Percentiles rank a stretch among this genome's conserved stretches.
Evolutionary conservation across 2,888 invertebrate genomes (phyloP).

Genomic region (Anthoptus insignis): DNA sequence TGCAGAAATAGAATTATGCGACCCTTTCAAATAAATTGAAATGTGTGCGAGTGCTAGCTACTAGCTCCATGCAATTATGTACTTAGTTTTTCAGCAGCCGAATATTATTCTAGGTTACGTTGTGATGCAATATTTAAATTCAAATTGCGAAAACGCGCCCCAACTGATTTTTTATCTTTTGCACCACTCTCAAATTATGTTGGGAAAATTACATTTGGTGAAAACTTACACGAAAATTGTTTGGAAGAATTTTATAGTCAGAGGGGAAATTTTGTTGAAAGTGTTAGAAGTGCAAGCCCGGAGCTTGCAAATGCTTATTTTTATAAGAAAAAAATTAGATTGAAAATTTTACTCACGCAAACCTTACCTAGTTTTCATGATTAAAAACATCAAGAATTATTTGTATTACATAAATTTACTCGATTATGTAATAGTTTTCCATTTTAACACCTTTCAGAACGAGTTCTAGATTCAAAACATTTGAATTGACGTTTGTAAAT

Average conservation of each 20-base stretch:
- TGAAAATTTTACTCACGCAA: no score
- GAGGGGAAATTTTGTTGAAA: conserved; percentile 8
- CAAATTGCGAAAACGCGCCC: neutral
- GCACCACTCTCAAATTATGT: conserved; percentile 7
- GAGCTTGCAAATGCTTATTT: neutral
- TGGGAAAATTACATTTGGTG: conserved; percentile 8
- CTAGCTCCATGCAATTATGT: conserved; percentile 8
- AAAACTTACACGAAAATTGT: conserved; percentile 10
- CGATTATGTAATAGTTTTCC: no score
- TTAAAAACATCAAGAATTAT: no score
- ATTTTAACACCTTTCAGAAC: no score
- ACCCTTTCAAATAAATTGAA: neutral
- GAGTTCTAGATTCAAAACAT: no score
- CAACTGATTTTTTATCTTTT: conserved; percentile 9
- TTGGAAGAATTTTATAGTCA: conserved; percentile 4
- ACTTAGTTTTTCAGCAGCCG: conserved; percentile 5
- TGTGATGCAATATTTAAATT: conserved; percentile 15
- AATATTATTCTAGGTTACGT: conserved; percentile 9
- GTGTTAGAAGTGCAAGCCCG: neutral
- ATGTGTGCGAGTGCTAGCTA: no score
- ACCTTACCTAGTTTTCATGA: neutral
- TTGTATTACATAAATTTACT: no score
- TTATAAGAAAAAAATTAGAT: neutral
- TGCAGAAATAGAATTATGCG: neutral
- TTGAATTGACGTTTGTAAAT: no score